Evolutionary conservation across 2,113 vertebrate genomes (phyloP), one percentile per base, ranked within the genome.

Genomic region (Phoenicopterus ruber): DNA sequence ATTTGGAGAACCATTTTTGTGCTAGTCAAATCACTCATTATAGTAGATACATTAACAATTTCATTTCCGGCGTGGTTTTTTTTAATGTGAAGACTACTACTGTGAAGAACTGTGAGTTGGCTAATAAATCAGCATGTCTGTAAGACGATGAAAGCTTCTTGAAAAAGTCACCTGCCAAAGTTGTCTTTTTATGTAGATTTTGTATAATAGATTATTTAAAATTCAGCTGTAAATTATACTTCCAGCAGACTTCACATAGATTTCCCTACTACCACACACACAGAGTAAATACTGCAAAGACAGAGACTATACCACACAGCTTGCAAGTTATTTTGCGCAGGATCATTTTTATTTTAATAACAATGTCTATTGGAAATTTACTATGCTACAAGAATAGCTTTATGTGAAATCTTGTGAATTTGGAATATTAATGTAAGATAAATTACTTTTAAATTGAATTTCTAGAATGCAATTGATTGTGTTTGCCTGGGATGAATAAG

Each of bases 401-500:
- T 79, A 85, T 94, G 93, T 78, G 92, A 94, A 94, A 94, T 90
- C 91, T 94, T 92, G 84, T 95, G 97, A 95, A 97, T 98, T 98
- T 96, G 95, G 86, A 97, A 97, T 98, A 97, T 98, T 97, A 94
- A 96, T 94, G 78, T 96, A 90, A 94, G 95, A 97, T 97, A 98
- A 98, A 98, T 97, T 91, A 92, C 93, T 98, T 98, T 95, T 74
- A 97, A 97, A 98, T 97, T 97, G 96, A 98, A 98, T 97, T 98
- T 96, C 91, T 94, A 6, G 49, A 96, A 93, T 91, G 88, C 92
- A 79, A 54, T 96, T 95, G 95, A 95, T 97, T 96, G 91, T 94
- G 73, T 97, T 98, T 98, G 92, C 87, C 36, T 95, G 86, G 65
- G 78, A 97, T 97, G 96, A 97, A 95, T 97, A 96, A 97, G 94